Base-by-base conservation (phyloP, 1,140 invertebrate genomes). In the Aphis craccivora region DNA sequence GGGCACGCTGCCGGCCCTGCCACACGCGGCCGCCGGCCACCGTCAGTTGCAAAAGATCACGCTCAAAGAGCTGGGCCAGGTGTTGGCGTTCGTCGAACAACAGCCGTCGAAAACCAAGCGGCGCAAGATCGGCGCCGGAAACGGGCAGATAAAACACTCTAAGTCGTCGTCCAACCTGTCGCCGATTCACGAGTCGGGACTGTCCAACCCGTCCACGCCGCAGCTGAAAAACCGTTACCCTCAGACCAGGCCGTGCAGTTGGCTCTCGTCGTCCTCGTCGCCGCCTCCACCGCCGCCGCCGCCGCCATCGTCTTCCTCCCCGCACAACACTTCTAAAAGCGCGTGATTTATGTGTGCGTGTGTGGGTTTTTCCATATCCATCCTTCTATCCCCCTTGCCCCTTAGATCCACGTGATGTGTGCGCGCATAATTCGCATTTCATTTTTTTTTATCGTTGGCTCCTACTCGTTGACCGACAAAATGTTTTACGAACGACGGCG, bases 161-260 rank as follows among this genome's bases (percentile, higher is more conserved):
- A 93, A 95, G 90, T 95, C 95, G 43, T 90, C 84, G 37, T 95
- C 95, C 2, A 96, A 96, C 55, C 95, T 97, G 83, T 97, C 97
- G 53, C 97, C 97, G 22, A 97, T 97, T 53, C 96, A 96, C 76
- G 97, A 97, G 94, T 97, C 97, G 30, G 97, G 97, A n/a, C 95
- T 97, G 4, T 97, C 97, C 8, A 97, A 97, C 95, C 97, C 97
- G 1, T 94, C 94, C 1, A 95, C 95, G 35, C 95, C 94, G 22
- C 94, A 94, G 40, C 67, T 94, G 93, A 94, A 91, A 43, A 94
- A 94, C 60, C 93, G 94, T 45, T 55, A 45, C 5, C 87, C 88
- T 6, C 88, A 88, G 37, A 83, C 91, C 1, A 94, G 91, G 81
- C 90, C 81, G n/a, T 92, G 93, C 43, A 90, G 90, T 53, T 93